These are phyloP conservation scores for Brachyptera risi DNA, from an alignment of 2,888 invertebrate species.

Conservation along the genomic window DNA sequence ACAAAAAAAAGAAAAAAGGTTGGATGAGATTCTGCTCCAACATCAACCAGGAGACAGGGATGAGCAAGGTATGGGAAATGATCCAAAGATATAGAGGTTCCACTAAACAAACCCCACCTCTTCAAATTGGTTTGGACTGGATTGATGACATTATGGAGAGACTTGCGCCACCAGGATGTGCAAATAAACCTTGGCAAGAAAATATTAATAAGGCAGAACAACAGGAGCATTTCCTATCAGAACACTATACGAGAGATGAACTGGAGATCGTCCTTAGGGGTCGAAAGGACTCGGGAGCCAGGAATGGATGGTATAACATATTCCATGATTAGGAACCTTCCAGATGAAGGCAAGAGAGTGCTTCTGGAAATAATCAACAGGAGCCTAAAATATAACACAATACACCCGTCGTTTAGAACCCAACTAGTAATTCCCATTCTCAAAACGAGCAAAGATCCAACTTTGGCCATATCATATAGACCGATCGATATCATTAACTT, in stretches of 20 bases:
- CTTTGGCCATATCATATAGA: too few species aligned
- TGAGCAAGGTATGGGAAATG: neutral
- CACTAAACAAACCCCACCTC: neutral
- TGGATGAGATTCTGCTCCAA: neutral
- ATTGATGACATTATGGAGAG: neutral
- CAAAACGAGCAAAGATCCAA: conserved; percentile 24
- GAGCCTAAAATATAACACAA: neutral
- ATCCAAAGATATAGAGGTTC: neutral
- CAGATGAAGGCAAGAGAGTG: neutral
- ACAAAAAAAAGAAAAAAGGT: too few species aligned
- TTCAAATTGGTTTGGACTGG: neutral
- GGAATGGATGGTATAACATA: neutral
- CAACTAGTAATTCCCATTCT: neutral
- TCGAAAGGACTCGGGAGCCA: neutral
- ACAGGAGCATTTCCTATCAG: neutral
- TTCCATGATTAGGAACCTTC: too few species aligned
- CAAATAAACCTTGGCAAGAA: neutral
- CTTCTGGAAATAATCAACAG: neutral
- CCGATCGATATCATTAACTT: too few species aligned
- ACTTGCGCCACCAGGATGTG: neutral
- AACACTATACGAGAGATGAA: too few species aligned
- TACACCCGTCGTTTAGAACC: neutral
- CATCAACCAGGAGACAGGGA: neutral
- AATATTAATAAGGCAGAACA: neutral
- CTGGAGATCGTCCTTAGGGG: neutral